Percentiles rank a stretch among this genome's conserved stretches.
These are phyloP conservation scores for Acrobasis repandana DNA, from an alignment of 2,888 invertebrate genomes.

Conservation along the genomic window DNA sequence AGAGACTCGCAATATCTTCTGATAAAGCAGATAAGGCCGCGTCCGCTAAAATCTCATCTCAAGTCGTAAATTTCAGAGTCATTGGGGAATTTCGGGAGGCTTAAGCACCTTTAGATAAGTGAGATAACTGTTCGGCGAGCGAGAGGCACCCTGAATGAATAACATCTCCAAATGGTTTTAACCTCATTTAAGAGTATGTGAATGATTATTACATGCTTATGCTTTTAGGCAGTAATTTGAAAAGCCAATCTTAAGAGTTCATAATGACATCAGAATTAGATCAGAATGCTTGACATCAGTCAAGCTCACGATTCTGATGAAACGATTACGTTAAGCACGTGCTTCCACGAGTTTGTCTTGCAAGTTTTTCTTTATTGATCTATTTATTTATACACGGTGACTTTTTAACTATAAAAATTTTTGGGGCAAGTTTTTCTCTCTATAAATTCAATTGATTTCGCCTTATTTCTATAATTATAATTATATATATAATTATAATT, in stretches of 20 bases:
- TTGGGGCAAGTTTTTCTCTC: no score
- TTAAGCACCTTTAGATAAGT: constrained; percentile 79
- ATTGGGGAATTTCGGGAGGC: constrained; percentile 76
- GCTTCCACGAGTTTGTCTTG: no score
- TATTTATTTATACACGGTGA: no score
- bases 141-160: constrained; percentile 61
- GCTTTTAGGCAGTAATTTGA: not conserved
- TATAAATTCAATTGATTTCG: no score
- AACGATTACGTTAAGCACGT: not conserved
- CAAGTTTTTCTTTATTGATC: no score
- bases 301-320: not conserved
- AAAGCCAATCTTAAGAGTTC: not conserved
- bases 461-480: no score
- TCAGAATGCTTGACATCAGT: not conserved
- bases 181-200: constrained; percentile 32
- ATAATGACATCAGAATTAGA: not conserved
- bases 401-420: no score
- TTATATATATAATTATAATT: no score
- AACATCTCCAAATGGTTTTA: constrained; percentile 39
- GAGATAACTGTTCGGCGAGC: constrained; percentile 68
- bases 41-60: constrained; percentile 72
- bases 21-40: constrained; percentile 74
- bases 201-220: not conserved
- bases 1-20: constrained; percentile 65
- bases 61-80: constrained; percentile 77